Percentiles rank a stretch among this genome's conserved stretches.
Evolutionary conservation across 2,888 invertebrate genomes (phyloP).

Genomic region (Drosophila kokeensis): DNA sequence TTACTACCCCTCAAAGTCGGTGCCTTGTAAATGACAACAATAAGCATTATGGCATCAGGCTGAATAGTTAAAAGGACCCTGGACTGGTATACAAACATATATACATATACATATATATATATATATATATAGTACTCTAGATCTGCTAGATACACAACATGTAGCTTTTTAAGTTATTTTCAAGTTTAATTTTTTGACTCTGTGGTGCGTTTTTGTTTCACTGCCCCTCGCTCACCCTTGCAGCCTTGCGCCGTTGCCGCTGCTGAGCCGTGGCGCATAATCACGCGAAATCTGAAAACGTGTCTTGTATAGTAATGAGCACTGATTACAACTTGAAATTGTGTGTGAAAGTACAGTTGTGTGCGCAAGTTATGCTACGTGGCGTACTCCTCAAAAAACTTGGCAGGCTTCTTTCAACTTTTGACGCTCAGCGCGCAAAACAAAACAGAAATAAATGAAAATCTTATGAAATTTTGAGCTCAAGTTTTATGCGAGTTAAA

Average conservation of each 20-base stretch:
- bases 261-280: constrained; percentile 75
- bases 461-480: constrained; percentile 13
- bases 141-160: constrained; percentile 58
- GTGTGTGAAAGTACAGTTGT: constrained; percentile 80
- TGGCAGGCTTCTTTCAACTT: constrained; percentile 20
- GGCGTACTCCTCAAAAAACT: constrained; percentile 33
- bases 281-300: constrained; percentile 82
- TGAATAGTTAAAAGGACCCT: constrained; percentile 57
- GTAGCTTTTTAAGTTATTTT: constrained; percentile 77
- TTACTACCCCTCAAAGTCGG: constrained; percentile 1
- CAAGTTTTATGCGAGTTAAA: constrained; percentile 7
- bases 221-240: constrained; percentile 7
- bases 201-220: constrained; percentile 24
- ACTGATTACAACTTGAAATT: constrained; percentile 80
- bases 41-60: constrained; percentile 73
- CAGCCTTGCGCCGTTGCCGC: constrained; percentile 9
- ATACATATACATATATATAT: neutral
- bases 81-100: constrained; percentile 4
- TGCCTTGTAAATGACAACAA: constrained; percentile 73
- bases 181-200: constrained; percentile 80
- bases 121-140: constrained; percentile 18
- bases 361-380: constrained; percentile 78
- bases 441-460: constrained; percentile 19
- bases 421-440: constrained; percentile 16
- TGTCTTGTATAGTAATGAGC: constrained; percentile 82